Base-by-base conservation (phyloP, 2,797 vertebrate genomes). In the Peromyscus melanophrys region DNA sequence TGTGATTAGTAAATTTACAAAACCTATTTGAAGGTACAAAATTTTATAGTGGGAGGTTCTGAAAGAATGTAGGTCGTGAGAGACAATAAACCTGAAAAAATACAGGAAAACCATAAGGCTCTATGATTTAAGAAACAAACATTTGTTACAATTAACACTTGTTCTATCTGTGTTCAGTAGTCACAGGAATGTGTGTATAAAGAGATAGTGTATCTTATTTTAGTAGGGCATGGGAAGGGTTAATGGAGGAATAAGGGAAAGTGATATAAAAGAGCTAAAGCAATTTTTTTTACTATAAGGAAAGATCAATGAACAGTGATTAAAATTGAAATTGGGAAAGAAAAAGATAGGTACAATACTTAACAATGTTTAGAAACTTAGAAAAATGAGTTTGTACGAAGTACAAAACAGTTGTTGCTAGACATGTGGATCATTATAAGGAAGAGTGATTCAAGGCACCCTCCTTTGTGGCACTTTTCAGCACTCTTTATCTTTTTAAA, bases 251-350 rank as follows among this genome's bases (percentile, higher is more conserved):
- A 61, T 61, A 27, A 80, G 40, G 17, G 12, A 77, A 29, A 40
- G 3, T 55, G 21, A 5, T 43, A 12, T 61, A 57, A 61, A 69
- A 76, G 23, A 76, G 19, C 43, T 73, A 46, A 84, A 59, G 4
- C 67, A 19, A 16, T 31, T 17, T 49, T 87, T 46, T 92, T 27
- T 52, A 67, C 34, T 23, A 75, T 25, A 78, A 87, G 67, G 7
- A 89, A 43, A 92, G 71, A 4, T 69, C 46, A 63, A n/a, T 40
- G 23, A 52, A 46, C 23, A 89, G 23, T 71, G 23, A 3, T 55
- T 87, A 82, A 92, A 96, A 92, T 31, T 16, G 63, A 88, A 87
- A 95, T 67, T 69, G 5, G 43, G 12, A 90, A 85, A 86, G 23
- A 77, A 78, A 17, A 52, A 65, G 29, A 10, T n/a, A 92, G 52